Evolutionary conservation across 2,113 vertebrate genomes (phyloP).

Genomic region (Nothoprocta perdicaria): DNA sequence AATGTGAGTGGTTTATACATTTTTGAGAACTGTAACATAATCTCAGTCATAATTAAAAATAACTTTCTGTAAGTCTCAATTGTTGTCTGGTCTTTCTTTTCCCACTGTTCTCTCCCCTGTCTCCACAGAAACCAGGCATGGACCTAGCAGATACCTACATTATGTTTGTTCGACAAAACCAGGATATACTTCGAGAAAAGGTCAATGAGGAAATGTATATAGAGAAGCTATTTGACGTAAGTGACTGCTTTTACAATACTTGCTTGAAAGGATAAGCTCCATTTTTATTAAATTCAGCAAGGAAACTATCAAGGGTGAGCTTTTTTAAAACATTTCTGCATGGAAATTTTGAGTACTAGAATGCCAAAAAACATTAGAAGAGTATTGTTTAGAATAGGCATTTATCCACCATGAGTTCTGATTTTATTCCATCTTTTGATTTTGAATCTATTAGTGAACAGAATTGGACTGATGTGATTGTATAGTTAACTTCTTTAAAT

Average conservation of each 20-base stretch:
- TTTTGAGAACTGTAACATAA: not conserved
- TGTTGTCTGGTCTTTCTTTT: not conserved
- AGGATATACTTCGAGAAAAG: conserved; percentile 93
- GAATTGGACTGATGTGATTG: not conserved
- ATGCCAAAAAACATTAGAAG: conserved; percentile 4
- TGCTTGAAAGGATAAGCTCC: conserved; percentile 13
- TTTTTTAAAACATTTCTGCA: conserved; percentile 24
- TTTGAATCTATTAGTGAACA: not conserved
- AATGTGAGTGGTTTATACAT: not conserved
- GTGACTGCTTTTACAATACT: conserved; percentile 69
- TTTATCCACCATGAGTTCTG: not conserved
- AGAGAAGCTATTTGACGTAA: conserved; percentile 94
- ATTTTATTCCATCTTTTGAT: not conserved
- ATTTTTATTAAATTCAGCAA: not conserved
- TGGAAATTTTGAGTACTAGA: not conserved
- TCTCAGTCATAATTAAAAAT: not conserved
- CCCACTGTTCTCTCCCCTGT: conserved; percentile 1
- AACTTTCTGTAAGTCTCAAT: not conserved
- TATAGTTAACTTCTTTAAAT: not conserved
- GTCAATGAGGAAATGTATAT: conserved; percentile 93
- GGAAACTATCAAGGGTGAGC: not conserved
- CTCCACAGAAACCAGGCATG: conserved; percentile 92
- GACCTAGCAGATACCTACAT: conserved; percentile 96
- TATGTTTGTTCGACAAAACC: conserved; percentile 95
- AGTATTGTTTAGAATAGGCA: conserved; percentile 31